Conservation (phyloP, 2,797 vertebrate genomes). For the Onychomys leucogaster region DNA sequence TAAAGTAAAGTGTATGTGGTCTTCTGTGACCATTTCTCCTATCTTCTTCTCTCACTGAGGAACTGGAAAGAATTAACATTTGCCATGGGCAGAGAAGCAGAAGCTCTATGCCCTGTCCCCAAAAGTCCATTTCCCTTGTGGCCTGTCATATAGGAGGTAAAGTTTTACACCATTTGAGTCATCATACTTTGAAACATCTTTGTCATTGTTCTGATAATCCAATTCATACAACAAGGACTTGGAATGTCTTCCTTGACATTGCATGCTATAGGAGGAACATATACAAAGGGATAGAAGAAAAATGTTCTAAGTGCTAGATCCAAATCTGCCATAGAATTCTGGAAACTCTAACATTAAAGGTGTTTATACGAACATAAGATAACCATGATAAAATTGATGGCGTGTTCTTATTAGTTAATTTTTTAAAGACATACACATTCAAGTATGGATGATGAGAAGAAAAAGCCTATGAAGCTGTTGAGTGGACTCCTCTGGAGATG, state of each 20-base stretch:
- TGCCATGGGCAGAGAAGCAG: neutral
- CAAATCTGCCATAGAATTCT: neutral
- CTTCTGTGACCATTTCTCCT: neutral
- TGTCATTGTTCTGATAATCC: neutral
- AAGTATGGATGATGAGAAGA: neutral
- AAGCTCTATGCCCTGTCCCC: rapidly evolving
- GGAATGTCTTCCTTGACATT: neutral
- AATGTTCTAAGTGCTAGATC: neutral
- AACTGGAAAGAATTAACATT: neutral
- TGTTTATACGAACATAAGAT: neutral
- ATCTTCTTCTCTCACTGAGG: neutral
- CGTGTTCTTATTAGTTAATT: neutral
- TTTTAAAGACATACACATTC: neutral
- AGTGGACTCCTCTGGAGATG: neutral
- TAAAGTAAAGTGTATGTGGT: neutral
- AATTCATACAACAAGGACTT: neutral
- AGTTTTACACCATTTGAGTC: neutral
- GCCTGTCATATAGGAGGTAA: no score
- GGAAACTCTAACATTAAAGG: neutral
- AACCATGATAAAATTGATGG: neutral
- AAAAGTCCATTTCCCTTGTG: neutral
- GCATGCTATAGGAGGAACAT: neutral
- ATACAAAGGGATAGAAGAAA: neutral
- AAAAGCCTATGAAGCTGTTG: neutral
- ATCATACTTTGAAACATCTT: neutral